Base-by-base conservation (phyloP, 2,888 invertebrate genomes). In the Phorcus lineatus region DNA sequence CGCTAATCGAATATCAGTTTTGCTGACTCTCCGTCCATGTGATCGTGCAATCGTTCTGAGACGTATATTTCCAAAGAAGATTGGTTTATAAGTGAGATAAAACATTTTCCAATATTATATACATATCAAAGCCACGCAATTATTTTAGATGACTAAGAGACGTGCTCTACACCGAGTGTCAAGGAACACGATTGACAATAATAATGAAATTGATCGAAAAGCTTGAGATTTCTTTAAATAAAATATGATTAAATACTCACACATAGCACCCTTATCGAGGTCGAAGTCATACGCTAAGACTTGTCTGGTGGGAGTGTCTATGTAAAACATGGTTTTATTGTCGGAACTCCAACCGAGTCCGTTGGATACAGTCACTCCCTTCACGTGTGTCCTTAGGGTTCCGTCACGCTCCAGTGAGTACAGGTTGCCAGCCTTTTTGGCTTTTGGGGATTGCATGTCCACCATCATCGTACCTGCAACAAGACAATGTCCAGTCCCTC, bases 301-400 rank as follows among this genome's bases (percentile, higher is more conserved):
- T 86, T 95, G 94, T 52, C 94, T 92, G 0, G 96, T 95, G 0
- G 95, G 94, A 0, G 96, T 95, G 92, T 97, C 97, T 53, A 96
- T 96, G 92, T 96, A 97, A 92, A 96, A 97, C 94, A 97, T 95
- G 86, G 94, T 95, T 83, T 95, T 94, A 88, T 95, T 95, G 88
- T 96, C 95, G 0, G 93, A 90, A 22, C 95, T 96, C 97, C 97
- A 97, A 0, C 95, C 95, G 6, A 97, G 92, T 0, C 97, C 97
- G 89, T 97, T 97, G 70, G 96, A 96, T 17, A 96, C 88, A 67
- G 82, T 83, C 22, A 91, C 80, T 31, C 88, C 86, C 6, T 84
- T 85, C 22, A 86, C 79, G 19, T 88, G 86, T 9, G 70, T 83
- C 24, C 74, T 81, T 7, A 90, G 22, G 7, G 79, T 84, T 0